Evolutionary conservation across 2,888 invertebrate species (phyloP).

Genomic region (Lucinisca nassula): DNA sequence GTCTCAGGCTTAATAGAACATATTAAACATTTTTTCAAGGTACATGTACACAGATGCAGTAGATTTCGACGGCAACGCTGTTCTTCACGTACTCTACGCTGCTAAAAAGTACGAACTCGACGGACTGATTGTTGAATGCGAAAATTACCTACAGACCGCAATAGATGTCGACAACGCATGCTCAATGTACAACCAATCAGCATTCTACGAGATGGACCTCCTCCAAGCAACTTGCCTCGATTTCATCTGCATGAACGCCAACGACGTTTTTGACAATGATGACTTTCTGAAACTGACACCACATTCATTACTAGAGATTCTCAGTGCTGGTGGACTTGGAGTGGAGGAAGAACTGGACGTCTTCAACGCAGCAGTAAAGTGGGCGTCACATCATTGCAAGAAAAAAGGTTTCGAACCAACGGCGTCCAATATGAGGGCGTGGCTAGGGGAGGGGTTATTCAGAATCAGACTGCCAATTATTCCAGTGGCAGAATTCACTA

Average conservation of each 20-base stretch:
- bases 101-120: constrained; percentile 75
- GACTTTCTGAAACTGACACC: constrained; percentile 63
- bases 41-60: constrained; percentile 76
- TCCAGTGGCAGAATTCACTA: constrained; percentile 67
- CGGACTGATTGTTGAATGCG: constrained; percentile 66
- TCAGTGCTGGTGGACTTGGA: constrained; percentile 52
- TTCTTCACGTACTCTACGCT: constrained; percentile 72
- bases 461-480: constrained; percentile 64
- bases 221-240: constrained; percentile 58
- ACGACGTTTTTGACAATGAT: constrained; percentile 63
- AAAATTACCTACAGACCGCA: constrained; percentile 67
- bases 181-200: constrained; percentile 65
- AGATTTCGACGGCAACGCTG: constrained; percentile 71
- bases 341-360: constrained; percentile 68
- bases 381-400: constrained; percentile 68
- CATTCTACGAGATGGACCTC: constrained; percentile 66
- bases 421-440: constrained; percentile 61
- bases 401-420: constrained; percentile 63
- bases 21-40: constrained; percentile 32
- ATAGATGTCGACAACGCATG: constrained; percentile 66
- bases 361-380: constrained; percentile 66
- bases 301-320: constrained; percentile 42
- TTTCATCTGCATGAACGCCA: constrained; percentile 68
- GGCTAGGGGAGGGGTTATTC: constrained; percentile 66
- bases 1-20: no score